Base-by-base conservation (phyloP, 1,140 invertebrate genomes). In the Anthonomus grandis region DNA sequence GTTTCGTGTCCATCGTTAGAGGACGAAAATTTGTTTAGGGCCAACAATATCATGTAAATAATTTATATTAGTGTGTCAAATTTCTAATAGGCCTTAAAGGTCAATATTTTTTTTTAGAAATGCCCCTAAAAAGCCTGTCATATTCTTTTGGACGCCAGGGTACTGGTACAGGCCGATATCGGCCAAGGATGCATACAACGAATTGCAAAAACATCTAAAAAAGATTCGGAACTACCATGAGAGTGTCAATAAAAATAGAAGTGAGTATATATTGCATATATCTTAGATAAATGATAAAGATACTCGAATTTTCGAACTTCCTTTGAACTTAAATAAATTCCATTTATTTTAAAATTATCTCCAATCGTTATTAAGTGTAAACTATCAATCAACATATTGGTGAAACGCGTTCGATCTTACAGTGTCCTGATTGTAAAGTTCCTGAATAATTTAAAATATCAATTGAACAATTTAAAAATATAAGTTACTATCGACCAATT, bases 71-170 rank as follows among this genome's bases (percentile, higher is more conserved):
- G 38, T 2, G n/a, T 12, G n/a, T 12, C 9, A 5, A 8, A 39
- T 9, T 10, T 17, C 15, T 39, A 39, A 39, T 39, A 17, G 6
- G 6, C 9, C 6, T 9, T 5, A 10, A 39, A 39, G 6, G 37
- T 17, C 6, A 9, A 12, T 21, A 36, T n/a, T 44, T 25, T 59
- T 54, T 57, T 60, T 15, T 50, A 69, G 68, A 49, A 63, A 61
- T 10, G 24, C 60, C 21, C 58, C 46, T 17, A 69, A 69, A 42
- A 59, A 52, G 8, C 65, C 52, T 2, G 66, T 76, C 0, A 69
- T 78, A 18, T 56, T 80, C 0, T 81, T 81, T 56, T 81, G 79
- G 79, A 81, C 79, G 0, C 75, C 78, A 1, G 74, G 79, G n/a
- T 80, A 78, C 51, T 80, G 76, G 78, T 80, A 80, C 59, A 64